Conservation (phyloP, 2,113 vertebrate species). For the Rhinoptilus africanus region DNA sequence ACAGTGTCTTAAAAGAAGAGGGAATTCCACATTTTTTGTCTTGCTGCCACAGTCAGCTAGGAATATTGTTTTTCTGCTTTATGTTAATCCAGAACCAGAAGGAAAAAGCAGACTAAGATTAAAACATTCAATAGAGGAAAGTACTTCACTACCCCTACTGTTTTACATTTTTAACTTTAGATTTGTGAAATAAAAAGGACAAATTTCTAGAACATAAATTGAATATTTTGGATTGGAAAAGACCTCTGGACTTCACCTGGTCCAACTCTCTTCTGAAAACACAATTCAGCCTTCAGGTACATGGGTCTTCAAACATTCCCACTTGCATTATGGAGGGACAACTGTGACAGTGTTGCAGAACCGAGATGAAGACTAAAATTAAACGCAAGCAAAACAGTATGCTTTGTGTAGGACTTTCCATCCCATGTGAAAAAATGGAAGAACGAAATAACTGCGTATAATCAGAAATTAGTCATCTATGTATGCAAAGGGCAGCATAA, state of each 20-base stretch:
- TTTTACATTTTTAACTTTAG: neutral
- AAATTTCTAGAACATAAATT: neutral
- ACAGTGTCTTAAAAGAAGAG: neutral
- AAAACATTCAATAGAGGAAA: neutral
- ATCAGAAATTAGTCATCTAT: neutral
- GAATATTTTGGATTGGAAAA: neutral
- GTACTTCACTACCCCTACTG: neutral
- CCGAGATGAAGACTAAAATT: neutral
- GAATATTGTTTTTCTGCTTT: neutral
- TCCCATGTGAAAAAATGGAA: neutral
- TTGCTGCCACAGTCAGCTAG: neutral
- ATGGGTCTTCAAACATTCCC: neutral
- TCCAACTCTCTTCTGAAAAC: neutral
- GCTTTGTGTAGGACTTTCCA: rapidly evolving
- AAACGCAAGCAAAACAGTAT: neutral
- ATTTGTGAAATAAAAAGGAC: neutral
- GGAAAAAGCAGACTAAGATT: neutral
- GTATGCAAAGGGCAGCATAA: neutral
- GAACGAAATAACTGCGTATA: neutral
- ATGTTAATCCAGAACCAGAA: neutral
- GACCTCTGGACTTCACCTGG: neutral
- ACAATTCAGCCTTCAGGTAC: neutral
- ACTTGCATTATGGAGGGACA: neutral
- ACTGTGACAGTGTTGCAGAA: neutral
- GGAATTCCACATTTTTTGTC: neutral